Evolutionary conservation across 2,113 vertebrate genomes (phyloP).

Genomic region (Ptyas mucosa): DNA sequence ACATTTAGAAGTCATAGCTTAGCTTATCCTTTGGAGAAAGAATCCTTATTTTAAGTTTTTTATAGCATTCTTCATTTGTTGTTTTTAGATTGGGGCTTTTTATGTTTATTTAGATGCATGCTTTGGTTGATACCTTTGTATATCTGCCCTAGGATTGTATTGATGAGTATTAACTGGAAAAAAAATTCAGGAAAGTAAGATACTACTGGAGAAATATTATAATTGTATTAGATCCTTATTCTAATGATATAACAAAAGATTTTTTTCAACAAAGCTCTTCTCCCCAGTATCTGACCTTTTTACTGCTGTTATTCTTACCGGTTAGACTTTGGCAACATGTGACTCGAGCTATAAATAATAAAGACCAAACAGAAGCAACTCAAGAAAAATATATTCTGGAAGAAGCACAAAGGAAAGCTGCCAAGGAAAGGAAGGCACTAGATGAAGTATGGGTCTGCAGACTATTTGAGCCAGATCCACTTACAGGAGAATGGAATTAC

Average conservation of each 20-base stretch:
- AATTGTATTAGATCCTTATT: neutral
- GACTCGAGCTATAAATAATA: slow-evolving; percentile 92
- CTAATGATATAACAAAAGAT: neutral
- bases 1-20: neutral
- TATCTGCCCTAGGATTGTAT: neutral
- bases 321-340: slow-evolving; percentile 96
- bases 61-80: neutral
- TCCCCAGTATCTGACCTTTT: slow-evolving; percentile 1
- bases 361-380: slow-evolving; percentile 97
- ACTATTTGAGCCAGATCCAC: slow-evolving; percentile 89
- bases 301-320: neutral
- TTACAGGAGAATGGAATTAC: slow-evolving; percentile 95
- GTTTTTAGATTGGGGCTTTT: neutral
- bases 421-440: slow-evolving; percentile 88
- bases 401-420: slow-evolving; percentile 91
- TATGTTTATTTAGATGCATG: neutral
- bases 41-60: neutral
- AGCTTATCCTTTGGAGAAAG: neutral
- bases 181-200: neutral
- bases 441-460: slow-evolving; percentile 87
- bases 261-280: slow-evolving; percentile 16
- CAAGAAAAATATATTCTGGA: slow-evolving; percentile 94
- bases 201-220: neutral
- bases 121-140: neutral
- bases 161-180: neutral